These are phyloP conservation scores for Gymnarchus niloticus DNA, from an alignment of 2,113 vertebrate genomes.

Conservation along the genomic window DNA sequence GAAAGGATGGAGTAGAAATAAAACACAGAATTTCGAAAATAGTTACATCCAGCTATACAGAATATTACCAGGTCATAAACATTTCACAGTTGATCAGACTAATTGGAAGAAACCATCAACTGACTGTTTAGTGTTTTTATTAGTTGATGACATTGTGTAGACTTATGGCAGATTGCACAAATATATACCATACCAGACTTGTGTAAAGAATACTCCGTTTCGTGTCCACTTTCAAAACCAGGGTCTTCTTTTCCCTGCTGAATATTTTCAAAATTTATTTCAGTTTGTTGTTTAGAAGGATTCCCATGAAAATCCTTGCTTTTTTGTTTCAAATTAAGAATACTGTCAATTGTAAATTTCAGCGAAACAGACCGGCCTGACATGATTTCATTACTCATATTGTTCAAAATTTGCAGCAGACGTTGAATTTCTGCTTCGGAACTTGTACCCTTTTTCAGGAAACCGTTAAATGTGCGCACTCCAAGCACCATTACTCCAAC, in stretches of 20 bases:
- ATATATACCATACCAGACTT: background rate
- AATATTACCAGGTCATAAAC: background rate
- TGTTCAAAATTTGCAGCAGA: constrained; percentile 47
- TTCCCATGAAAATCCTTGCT: constrained; percentile 24
- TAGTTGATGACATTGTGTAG: background rate
- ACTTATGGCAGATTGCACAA: background rate
- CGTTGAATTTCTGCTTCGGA: constrained; percentile 26
- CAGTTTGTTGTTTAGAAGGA: constrained; percentile 19
- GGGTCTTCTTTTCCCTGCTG: constrained; percentile 35
- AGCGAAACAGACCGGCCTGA: constrained; percentile 52
- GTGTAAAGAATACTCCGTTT: constrained; percentile 4
- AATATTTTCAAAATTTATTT: constrained; percentile 29
- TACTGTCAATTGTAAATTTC: constrained; percentile 67
- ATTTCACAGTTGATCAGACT: background rate
- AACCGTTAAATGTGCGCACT: constrained; percentile 34
- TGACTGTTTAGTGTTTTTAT: background rate
- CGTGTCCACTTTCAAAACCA: constrained; percentile 38
- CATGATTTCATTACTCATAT: constrained; percentile 58
- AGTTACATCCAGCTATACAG: background rate
- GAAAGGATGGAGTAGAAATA: constrained; percentile 36
- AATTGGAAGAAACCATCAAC: background rate
- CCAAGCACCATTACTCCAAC: constrained; percentile 55
- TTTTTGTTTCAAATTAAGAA: constrained; percentile 59
- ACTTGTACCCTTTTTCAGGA: constrained; percentile 26
- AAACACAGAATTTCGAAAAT: background rate